Evolutionary conservation across 2,797 vertebrate genomes (phyloP).

Genomic region (Tenualosa ilisha): DNA sequence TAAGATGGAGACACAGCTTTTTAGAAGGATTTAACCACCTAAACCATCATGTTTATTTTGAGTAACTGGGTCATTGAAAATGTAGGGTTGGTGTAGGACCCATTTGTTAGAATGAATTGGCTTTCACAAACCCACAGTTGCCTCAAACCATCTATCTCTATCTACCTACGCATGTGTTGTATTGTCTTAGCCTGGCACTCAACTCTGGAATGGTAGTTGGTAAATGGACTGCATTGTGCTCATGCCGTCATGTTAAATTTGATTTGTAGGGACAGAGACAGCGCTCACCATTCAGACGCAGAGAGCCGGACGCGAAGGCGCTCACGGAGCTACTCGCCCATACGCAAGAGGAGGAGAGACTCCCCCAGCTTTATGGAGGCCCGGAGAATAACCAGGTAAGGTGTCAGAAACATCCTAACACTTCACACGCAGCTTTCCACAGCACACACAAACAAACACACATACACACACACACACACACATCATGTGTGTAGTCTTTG

Average conservation of each 20-base stretch:
- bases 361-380: conserved; percentile 99
- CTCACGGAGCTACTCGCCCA: conserved; percentile 96
- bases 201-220: neutral
- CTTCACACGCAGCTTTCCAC: neutral
- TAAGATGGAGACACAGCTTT: neutral
- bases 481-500: neutral
- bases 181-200: neutral
- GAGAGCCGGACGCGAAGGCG: conserved; percentile 88
- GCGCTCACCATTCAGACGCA: conserved; percentile 81
- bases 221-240: neutral
- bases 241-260: conserved; percentile 20
- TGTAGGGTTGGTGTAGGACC: neutral
- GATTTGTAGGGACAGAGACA: conserved; percentile 85
- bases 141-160: neutral
- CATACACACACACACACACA: neutral
- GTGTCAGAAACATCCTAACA: conserved; percentile 73
- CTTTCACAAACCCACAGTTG: neutral
- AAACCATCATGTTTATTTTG: neutral
- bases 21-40: neutral
- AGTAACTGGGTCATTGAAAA: neutral
- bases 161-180: neutral
- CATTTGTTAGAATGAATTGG: neutral
- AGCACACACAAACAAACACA: conserved; percentile 1
- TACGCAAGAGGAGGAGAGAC: conserved; percentile 92
- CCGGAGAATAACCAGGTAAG: conserved; percentile 94